A percentile compares a stretch with the other conserved stretches of the same genome.
Evolutionary conservation across 2,888 invertebrate genomes (phyloP).

Genomic region (Lycia hirtaria): DNA sequence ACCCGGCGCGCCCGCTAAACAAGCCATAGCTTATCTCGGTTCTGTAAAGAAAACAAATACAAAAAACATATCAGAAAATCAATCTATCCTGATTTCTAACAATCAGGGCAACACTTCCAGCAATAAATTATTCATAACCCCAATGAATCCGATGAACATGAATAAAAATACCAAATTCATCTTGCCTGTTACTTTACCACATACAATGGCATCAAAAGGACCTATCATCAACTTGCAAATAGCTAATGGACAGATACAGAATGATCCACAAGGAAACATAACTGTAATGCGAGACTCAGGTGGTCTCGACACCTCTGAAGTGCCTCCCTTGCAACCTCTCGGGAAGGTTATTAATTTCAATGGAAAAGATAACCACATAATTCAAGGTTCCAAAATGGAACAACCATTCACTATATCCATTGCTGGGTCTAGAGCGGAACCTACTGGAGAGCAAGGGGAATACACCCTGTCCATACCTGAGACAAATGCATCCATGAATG

Average conservation of each 20-base stretch:
- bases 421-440: constrained; percentile 78
- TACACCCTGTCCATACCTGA: constrained; percentile 82
- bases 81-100: constrained; percentile 77
- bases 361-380: constrained; percentile 63
- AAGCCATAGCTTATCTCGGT: constrained; percentile 83
- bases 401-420: constrained; percentile 75
- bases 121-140: constrained; percentile 85
- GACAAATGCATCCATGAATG: constrained; percentile 81
- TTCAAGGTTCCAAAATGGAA: constrained; percentile 65
- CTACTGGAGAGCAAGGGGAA: constrained; percentile 79
- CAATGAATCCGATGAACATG: constrained; percentile 86
- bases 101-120: constrained; percentile 72
- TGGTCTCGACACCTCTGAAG: constrained; percentile 63
- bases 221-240: constrained; percentile 89
- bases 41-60: constrained; percentile 81
- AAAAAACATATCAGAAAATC: constrained; percentile 71
- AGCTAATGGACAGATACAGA: constrained; percentile 87
- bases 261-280: constrained; percentile 86
- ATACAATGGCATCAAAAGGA: constrained; percentile 85
- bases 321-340: constrained; percentile 77
- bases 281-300: constrained; percentile 85
- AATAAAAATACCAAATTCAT: constrained; percentile 84
- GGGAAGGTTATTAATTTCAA: constrained; percentile 64
- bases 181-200: constrained; percentile 78
- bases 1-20: constrained; percentile 70